Evolutionary conservation across 1,140 invertebrate species (phyloP).

Genomic region (Cotesia typhae): DNA sequence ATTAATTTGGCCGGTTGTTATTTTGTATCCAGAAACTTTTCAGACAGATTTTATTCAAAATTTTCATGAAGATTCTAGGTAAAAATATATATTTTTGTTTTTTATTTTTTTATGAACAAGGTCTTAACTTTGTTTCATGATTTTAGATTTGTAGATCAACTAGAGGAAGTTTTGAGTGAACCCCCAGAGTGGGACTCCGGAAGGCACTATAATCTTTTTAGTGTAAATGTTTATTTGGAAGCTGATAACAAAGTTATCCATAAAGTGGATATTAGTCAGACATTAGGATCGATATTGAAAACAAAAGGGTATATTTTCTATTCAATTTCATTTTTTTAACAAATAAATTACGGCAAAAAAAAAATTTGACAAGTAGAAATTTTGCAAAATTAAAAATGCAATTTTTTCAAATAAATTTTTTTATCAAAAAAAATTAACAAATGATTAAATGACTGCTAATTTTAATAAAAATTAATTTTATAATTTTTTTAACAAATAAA

Average conservation of each 20-base stretch:
- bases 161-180: slow-evolving; percentile 78
- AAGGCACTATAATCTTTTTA: slow-evolving; percentile 73
- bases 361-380: too few relatives aligned
- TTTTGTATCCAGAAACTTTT: slow-evolving; percentile 84
- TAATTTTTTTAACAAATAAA: too few relatives aligned
- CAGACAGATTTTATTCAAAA: slow-evolving; percentile 78
- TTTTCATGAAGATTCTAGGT: slow-evolving; percentile 78
- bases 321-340: too few relatives aligned
- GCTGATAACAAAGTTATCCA: slow-evolving; percentile 74
- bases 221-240: slow-evolving; percentile 83
- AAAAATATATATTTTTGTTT: slow-evolving; percentile 41
- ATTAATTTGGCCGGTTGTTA: slow-evolving; percentile 82
- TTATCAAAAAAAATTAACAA: too few relatives aligned
- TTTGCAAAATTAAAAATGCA: too few relatives aligned
- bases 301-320: slow-evolving; percentile 58
- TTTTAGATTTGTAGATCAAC: slow-evolving; percentile 75
- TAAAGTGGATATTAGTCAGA: slow-evolving; percentile 69
- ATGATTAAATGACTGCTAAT: too few relatives aligned
- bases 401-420: too few relatives aligned
- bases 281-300: slow-evolving; percentile 72
- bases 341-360: too few relatives aligned
- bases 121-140: slow-evolving; percentile 43
- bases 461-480: too few relatives aligned
- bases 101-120: slow-evolving; percentile 46
- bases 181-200: slow-evolving; percentile 79